These are phyloP conservation scores for Lithosia quadra DNA, from an alignment of 2,888 invertebrate species.

Conservation along the genomic window DNA sequence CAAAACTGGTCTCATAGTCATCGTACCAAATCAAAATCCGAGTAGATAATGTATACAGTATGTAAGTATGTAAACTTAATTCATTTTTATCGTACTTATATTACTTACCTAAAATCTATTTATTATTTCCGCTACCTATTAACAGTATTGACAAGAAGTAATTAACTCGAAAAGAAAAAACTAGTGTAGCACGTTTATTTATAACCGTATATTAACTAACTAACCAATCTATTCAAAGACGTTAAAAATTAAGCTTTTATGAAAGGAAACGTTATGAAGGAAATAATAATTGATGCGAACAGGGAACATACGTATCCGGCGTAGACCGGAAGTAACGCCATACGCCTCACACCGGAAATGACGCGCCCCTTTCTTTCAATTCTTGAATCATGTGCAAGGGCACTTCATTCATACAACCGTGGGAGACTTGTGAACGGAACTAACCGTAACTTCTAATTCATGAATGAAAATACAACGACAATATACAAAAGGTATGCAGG, in stretches of 20 bases:
- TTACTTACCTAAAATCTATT: background rate
- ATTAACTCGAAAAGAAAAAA: background rate
- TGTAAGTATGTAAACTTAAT: background rate
- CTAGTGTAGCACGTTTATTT: conserved; percentile 1
- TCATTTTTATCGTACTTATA: background rate
- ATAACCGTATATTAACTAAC: background rate
- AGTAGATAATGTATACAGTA: background rate
- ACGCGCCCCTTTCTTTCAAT: conserved; percentile 81
- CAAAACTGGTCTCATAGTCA: background rate
- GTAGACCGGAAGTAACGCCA: conserved; percentile 79
- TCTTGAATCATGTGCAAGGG: conserved; percentile 61
- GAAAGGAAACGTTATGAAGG: conserved; percentile 80
- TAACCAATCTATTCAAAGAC: conserved; percentile 39
- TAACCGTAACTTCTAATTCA: conserved; percentile 73
- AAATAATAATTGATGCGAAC: conserved; percentile 82
- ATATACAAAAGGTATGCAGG: conserved; percentile 57
- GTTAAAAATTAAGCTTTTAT: conserved; percentile 57
- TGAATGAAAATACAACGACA: conserved; percentile 78
- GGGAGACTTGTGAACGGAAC: conserved; percentile 75
- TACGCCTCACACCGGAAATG: conserved; percentile 80
- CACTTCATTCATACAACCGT: conserved; percentile 76
- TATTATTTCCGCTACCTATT: conserved; percentile 2
- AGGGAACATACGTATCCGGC: conserved; percentile 80
- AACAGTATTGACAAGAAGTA: conserved; percentile 4
- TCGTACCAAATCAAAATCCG: background rate